A percentile compares a stretch with the other conserved stretches of the same genome.
These are phyloP conservation scores for Bathynomus jamesi DNA, from an alignment of 1,140 invertebrate genomes.

Conservation along the genomic window DNA sequence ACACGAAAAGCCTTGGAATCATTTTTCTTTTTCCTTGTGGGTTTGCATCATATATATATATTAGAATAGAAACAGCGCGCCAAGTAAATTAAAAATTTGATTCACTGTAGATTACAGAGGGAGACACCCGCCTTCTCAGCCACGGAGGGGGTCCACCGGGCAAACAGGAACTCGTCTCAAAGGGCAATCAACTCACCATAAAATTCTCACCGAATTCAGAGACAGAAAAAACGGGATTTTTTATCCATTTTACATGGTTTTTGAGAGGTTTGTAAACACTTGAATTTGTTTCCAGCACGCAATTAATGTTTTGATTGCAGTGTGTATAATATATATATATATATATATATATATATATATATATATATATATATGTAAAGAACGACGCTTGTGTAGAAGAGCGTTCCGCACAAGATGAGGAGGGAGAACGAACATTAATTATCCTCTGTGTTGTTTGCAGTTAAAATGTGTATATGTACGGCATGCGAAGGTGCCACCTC, in stretches of 20 bases:
- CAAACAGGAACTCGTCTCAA: constrained; percentile 3
- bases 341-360: constrained; percentile 10
- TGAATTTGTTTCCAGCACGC: not conserved
- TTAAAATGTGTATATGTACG: too few relatives aligned
- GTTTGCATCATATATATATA: too few relatives aligned
- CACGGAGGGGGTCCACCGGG: constrained; percentile 3
- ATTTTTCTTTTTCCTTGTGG: too few relatives aligned
- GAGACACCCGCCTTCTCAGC: not conserved
- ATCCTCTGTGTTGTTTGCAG: too few relatives aligned
- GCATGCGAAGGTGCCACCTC: too few relatives aligned
- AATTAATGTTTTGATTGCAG: too few relatives aligned
- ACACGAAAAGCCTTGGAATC: too few relatives aligned
- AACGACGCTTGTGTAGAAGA: too few relatives aligned
- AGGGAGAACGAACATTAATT: too few relatives aligned
- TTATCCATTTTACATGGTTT: constrained; percentile 17
- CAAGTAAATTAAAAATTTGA: too few relatives aligned
- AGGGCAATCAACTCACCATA: not conserved
- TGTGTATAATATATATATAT: constrained; percentile 2
- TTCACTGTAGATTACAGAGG: constrained; percentile 13
- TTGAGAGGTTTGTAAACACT: constrained; percentile 8
- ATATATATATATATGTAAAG: constrained; percentile 10
- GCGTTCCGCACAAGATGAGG: too few relatives aligned
- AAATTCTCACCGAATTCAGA: constrained; percentile 4
- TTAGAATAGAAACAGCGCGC: too few relatives aligned
- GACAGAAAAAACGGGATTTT: constrained; percentile 8